These are phyloP conservation scores for Caenorhabditis sinica DNA, from an alignment of 2,888 invertebrate genomes.

Conservation along the genomic window DNA sequence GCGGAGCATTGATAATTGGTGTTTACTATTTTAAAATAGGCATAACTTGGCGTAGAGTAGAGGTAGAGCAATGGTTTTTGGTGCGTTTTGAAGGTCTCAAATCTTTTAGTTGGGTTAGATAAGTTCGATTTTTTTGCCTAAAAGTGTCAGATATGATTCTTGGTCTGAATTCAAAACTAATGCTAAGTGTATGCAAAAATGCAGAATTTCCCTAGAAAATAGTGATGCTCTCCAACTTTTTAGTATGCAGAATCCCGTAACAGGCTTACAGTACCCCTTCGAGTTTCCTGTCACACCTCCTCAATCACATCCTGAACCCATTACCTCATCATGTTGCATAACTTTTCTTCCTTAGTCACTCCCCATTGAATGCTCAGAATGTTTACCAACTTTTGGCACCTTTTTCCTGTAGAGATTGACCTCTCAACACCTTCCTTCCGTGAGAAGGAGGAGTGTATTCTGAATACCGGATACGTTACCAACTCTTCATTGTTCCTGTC, in stretches of 20 bases:
- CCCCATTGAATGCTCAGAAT: not conserved
- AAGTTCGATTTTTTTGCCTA: too few relatives aligned
- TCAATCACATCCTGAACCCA: slow-evolving; percentile 12
- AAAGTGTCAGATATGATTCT: too few relatives aligned
- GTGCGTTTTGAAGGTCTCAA: not conserved
- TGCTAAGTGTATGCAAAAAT: too few relatives aligned
- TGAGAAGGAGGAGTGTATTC: not conserved
- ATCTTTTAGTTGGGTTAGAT: too few relatives aligned
- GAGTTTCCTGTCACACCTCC: slow-evolving; percentile 5
- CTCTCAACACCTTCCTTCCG: slow-evolving; percentile 26
- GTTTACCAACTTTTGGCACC: slow-evolving; percentile 31
- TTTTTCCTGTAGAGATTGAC: slow-evolving; percentile 14
- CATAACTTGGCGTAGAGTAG: too few relatives aligned
- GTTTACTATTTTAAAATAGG: too few relatives aligned
- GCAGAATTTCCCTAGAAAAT: too few relatives aligned
- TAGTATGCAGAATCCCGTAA: too few relatives aligned
- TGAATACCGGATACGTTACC: slow-evolving; percentile 36
- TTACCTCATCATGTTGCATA: slow-evolving; percentile 36
- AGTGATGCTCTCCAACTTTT: too few relatives aligned
- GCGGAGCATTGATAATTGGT: not conserved
- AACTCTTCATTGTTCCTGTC: slow-evolving; percentile 21
- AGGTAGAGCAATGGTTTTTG: too few relatives aligned
- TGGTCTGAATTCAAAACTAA: too few relatives aligned
- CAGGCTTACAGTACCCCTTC: not conserved
- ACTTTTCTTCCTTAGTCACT: slow-evolving; percentile 8